These are phyloP conservation scores for Hydropsyche tenuis DNA, from an alignment of 1,140 invertebrate species.

Conservation along the genomic window DNA sequence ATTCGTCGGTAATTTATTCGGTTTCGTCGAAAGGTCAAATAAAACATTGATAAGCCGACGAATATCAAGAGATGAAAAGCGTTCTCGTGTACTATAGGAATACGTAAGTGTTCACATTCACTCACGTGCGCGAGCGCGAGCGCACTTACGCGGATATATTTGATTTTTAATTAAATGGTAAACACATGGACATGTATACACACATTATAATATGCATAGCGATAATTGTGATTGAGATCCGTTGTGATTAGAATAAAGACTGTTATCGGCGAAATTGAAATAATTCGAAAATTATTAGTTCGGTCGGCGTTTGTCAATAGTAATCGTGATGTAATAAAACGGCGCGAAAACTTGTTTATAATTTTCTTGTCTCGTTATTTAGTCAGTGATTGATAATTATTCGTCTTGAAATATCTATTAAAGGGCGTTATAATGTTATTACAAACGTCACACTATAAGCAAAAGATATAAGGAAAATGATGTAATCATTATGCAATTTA, in stretches of 20 bases:
- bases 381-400: slow-evolving; percentile 8
- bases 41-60: not conserved
- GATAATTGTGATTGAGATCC: not conserved
- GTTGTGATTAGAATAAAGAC: slow-evolving; percentile 11
- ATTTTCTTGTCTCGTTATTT: slow-evolving; percentile 20
- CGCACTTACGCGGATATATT: no score
- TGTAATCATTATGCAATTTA: slow-evolving; percentile 37
- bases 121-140: no score
- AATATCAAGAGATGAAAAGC: no score
- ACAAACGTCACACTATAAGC: slow-evolving; percentile 7
- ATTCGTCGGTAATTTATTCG: slow-evolving; percentile 11
- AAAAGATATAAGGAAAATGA: slow-evolving; percentile 25
- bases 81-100: no score
- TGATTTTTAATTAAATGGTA: no score
- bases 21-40: slow-evolving; percentile 8
- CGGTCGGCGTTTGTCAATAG: not conserved
- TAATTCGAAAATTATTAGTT: slow-evolving; percentile 7
- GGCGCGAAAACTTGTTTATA: slow-evolving; percentile 16
- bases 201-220: no score
- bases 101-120: no score
- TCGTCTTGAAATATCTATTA: slow-evolving; percentile 11
- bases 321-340: slow-evolving; percentile 21
- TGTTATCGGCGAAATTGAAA: slow-evolving; percentile 2
- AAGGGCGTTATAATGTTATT: slow-evolving; percentile 29
- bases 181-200: no score